Base-by-base conservation (phyloP, 2,113 vertebrate genomes). In the Calonectris borealis region DNA sequence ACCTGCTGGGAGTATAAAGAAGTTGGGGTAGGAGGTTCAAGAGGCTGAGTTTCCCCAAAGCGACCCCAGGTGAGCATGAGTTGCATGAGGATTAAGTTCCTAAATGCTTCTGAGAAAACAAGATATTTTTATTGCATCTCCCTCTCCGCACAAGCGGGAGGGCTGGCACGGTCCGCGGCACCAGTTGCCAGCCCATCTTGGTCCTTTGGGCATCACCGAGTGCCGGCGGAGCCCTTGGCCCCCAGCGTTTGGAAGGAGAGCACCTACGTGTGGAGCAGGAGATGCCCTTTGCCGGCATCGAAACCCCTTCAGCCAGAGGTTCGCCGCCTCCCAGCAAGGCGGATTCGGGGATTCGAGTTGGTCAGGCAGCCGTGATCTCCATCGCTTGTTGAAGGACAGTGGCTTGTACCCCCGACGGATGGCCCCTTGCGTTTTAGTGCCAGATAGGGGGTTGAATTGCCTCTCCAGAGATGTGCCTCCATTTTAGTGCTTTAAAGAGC, bases 121-220 rank as follows among this genome's bases (percentile, higher is more conserved):
- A 19, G 11, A 3, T 58, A 2, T 36, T 82, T 87, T 70, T 40
- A 19, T 32, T 78, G 44, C 48, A 14, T 36, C 19, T 73, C 16
- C 60, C 11, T 6, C 48, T 83, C 42, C 0, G 1, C 4, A 2
- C 31, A 31, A 36, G 21, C 6, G 3, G 38, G 58, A 61, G 29
- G 8, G 15, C 26, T 2, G 2, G 57, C 0, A 1, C 3, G 3
- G 40, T 38, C 26, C 22, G 21, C 5, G 7, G 61, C 17, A 38
- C 40, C 1, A 0, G 1, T 48, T 49, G 32, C 58, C 12, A 15
- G 57, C 44, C 57, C 17, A 16, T 40, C 38, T 38, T 57, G 27
- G 27, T 66, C 44, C 32, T 86, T 83, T 1, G 5, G 49, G 42
- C 65, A 7, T 44, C 58, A 9, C 14, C 7, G 0, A 62, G 22